Evolutionary conservation across 2,888 invertebrate species (phyloP).

Genomic region (Augochlorella aurata): DNA sequence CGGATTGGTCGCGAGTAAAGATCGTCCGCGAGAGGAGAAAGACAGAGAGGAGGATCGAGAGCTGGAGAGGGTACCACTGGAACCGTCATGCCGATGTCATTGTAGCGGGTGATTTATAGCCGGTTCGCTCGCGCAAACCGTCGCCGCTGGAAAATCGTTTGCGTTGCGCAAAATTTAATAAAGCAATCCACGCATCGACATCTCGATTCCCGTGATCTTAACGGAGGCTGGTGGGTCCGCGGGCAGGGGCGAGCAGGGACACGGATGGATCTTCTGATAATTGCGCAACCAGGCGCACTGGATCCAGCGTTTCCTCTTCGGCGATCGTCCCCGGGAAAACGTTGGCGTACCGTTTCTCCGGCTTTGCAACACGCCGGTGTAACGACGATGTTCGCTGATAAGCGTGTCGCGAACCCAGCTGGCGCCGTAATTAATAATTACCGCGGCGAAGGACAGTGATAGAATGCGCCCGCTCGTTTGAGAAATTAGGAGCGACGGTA

Average conservation of each 20-base stretch:
- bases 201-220: conserved; percentile 69
- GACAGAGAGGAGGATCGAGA: background rate
- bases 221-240: conserved; percentile 23
- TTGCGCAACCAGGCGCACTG: conserved; percentile 54
- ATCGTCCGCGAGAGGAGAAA: conserved; percentile 49
- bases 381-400: conserved; percentile 40
- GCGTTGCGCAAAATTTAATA: conserved; percentile 76
- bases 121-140: conserved; percentile 51
- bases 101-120: conserved; percentile 72
- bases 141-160: conserved; percentile 69
- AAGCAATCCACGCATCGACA: conserved; percentile 74
- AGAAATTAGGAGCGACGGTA: conserved; percentile 28
- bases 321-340: conserved; percentile 13
- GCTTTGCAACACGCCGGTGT: conserved; percentile 8
- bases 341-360: background rate
- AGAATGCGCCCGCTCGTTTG: conserved; percentile 18
- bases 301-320: conserved; percentile 33
- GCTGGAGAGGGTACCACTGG: conserved; percentile 23
- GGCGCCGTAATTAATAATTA: conserved; percentile 39
- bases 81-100: conserved; percentile 70
- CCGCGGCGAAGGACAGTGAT: conserved; percentile 22
- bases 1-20: conserved; percentile 51
- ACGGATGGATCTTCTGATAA: conserved; percentile 53
- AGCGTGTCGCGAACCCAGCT: conserved; percentile 23
- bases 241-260: conserved; percentile 39